Conservation (phyloP, 2,888 invertebrate genomes). For the Embidobia sp. region DNA sequence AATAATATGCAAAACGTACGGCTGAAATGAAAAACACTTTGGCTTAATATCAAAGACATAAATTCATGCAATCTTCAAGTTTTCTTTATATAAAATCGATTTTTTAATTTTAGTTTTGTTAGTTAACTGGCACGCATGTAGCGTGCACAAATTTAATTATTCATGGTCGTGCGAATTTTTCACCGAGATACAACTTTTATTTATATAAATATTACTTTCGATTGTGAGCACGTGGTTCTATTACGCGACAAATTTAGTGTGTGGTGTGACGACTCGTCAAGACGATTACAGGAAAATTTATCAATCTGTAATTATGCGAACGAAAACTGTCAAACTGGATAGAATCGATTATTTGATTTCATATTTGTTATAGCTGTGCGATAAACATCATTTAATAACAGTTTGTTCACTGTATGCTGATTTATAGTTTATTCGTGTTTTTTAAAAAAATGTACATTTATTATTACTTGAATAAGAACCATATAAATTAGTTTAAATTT, state of each 20-base stretch:
- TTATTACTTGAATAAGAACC: too few relatives aligned
- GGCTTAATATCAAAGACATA: conserved; percentile 25
- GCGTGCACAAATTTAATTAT: conserved; percentile 49
- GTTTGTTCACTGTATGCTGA: background rate
- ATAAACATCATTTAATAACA: conserved; percentile 22
- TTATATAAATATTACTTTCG: conserved; percentile 1
- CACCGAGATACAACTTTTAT: conserved; percentile 10
- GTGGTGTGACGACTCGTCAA: too few relatives aligned
- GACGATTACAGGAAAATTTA: too few relatives aligned
- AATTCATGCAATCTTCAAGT: conserved; percentile 21
- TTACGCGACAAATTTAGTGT: too few relatives aligned
- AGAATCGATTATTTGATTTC: conserved; percentile 1
- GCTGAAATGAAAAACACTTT: background rate
- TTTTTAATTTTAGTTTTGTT: conserved; percentile 46
- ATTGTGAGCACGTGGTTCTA: too few relatives aligned
- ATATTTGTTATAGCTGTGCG: conserved; percentile 2
- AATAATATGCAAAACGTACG: too few relatives aligned
- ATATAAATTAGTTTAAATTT: too few relatives aligned
- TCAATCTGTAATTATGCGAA: too few relatives aligned
- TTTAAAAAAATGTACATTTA: too few relatives aligned
- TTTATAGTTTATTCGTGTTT: too few relatives aligned
- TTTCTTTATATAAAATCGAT: conserved; percentile 37
- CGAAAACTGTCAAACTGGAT: background rate
- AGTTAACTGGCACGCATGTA: conserved; percentile 45
- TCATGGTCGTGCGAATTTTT: conserved; percentile 34